phyloP scores from a whole-genome alignment of 2,888 invertebrate genomes.

The Trissolcus brochymenae region DNA sequence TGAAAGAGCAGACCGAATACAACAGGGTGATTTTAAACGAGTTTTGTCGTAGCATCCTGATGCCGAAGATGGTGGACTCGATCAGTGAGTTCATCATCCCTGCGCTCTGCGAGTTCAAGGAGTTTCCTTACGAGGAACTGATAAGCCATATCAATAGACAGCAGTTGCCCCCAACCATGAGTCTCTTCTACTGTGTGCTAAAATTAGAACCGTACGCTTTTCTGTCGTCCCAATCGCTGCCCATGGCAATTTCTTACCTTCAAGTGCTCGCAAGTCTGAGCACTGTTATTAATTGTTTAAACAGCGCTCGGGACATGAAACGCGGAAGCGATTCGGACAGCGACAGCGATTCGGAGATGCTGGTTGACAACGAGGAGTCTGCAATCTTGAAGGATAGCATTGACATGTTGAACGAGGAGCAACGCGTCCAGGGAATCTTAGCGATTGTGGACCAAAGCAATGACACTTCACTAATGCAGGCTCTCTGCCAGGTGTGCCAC shows the following conservation, averaged over 20 bases:
- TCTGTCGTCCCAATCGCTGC: constrained; percentile 65
- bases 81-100: constrained; percentile 85
- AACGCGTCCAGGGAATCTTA: constrained; percentile 79
- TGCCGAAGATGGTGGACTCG: constrained; percentile 82
- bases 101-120: constrained; percentile 78
- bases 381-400: constrained; percentile 79
- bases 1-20: constrained; percentile 77
- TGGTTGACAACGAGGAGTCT: constrained; percentile 78
- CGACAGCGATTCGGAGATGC: constrained; percentile 79
- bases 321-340: constrained; percentile 78
- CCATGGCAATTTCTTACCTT: constrained; percentile 72
- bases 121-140: constrained; percentile 78
- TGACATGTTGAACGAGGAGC: constrained; percentile 82
- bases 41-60: constrained; percentile 83
- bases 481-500: constrained; percentile 88
- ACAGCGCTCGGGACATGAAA: constrained; percentile 77
- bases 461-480: constrained; percentile 80
- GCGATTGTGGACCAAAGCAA: constrained; percentile 77
- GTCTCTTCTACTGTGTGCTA: constrained; percentile 84
- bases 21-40: constrained; percentile 78
- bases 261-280: constrained; percentile 79
- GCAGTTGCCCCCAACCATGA: constrained; percentile 78
- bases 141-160: constrained; percentile 76
- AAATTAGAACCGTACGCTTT: constrained; percentile 82
- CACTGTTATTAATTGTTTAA: constrained; percentile 76